Evolutionary conservation across 2,113 vertebrate genomes (phyloP).

Genomic region (Hipposideros armiger): DNA sequence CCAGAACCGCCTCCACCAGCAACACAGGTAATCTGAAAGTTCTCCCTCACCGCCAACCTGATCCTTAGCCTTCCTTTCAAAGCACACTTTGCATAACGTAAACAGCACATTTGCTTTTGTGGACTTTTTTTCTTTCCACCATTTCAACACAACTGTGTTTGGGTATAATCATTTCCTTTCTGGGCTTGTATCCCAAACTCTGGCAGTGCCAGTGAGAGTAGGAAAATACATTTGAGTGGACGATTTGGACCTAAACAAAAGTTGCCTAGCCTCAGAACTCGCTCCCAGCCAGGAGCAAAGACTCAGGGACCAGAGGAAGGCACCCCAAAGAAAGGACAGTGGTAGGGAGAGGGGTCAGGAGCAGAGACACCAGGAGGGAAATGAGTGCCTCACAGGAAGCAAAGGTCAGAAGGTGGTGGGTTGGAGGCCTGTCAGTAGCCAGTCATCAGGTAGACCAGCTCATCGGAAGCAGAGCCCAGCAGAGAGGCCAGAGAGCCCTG

Average conservation of each 20-base stretch:
- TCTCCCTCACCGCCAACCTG: background rate
- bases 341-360: background rate
- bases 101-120: background rate
- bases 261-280: background rate
- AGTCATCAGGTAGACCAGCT: background rate
- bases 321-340: background rate
- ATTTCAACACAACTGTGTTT: constrained; percentile 28
- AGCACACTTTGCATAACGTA: background rate
- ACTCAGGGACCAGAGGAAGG: background rate
- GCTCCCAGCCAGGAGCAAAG: background rate
- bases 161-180: constrained; percentile 53
- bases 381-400: background rate
- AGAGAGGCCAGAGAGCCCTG: background rate
- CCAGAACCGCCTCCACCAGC: background rate
- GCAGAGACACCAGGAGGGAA: background rate
- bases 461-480: background rate
- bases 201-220: background rate
- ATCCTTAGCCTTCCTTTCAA: background rate
- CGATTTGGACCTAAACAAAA: background rate
- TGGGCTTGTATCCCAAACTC: constrained; percentile 48
- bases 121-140: background rate
- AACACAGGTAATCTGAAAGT: background rate
- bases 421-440: accelerated
- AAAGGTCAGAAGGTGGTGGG: background rate
- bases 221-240: background rate